Conservation (phyloP, 2,888 invertebrate species). For the Zelleria hepariella region DNA sequence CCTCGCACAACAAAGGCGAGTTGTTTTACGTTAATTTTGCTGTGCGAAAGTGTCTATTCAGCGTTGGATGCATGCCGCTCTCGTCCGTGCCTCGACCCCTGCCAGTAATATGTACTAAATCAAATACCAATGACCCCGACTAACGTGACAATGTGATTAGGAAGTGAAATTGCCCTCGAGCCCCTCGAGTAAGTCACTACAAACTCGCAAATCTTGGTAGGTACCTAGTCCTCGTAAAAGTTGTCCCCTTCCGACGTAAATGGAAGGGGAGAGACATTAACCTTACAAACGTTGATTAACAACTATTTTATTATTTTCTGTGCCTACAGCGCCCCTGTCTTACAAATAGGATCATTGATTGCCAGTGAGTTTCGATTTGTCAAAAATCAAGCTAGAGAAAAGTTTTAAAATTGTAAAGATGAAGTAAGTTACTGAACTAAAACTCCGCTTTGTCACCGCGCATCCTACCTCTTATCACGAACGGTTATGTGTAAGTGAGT, state of each 20-base stretch:
- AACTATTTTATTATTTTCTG: background rate
- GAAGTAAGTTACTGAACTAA: too few species aligned
- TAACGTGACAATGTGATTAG: conserved; percentile 40
- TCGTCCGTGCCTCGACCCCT: background rate
- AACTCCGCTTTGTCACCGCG: too few species aligned
- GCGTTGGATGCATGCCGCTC: conserved; percentile 34
- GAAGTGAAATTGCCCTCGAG: conserved; percentile 8
- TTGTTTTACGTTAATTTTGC: conserved; percentile 32
- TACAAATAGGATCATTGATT: background rate
- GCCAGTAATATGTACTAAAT: conserved; percentile 17
- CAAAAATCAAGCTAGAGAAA: too few species aligned
- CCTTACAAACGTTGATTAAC: background rate
- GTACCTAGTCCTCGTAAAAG: too few species aligned
- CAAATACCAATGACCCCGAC: conserved; percentile 31
- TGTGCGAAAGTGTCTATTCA: background rate
- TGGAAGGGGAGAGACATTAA: background rate
- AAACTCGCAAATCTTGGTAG: too few species aligned
- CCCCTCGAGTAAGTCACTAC: too few species aligned
- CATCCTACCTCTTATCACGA: too few species aligned
- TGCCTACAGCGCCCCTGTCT: background rate
- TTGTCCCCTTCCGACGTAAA: too few species aligned
- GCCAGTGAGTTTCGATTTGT: background rate
- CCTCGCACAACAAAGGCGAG: conserved; percentile 66
- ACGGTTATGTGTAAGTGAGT: too few species aligned
- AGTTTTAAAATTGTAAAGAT: too few species aligned